These are phyloP conservation scores for Torymus tubicola DNA, from an alignment of 2,888 invertebrate species.

Conservation along the genomic window DNA sequence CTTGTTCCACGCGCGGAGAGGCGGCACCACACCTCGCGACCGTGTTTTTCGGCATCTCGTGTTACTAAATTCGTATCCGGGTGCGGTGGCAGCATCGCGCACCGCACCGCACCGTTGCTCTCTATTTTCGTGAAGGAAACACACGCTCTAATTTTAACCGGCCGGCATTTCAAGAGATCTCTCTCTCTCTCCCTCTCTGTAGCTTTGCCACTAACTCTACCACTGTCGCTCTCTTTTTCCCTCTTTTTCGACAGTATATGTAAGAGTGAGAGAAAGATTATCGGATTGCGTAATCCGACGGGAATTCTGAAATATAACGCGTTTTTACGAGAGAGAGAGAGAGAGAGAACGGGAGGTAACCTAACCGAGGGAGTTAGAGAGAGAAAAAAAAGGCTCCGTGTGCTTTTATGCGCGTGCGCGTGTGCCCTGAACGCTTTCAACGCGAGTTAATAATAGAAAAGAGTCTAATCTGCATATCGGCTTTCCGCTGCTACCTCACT, in stretches of 20 bases:
- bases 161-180: slow-evolving; percentile 64
- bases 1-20: too few relatives aligned
- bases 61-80: slow-evolving; percentile 68
- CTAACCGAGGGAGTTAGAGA: too few relatives aligned
- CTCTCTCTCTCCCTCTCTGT: slow-evolving; percentile 28
- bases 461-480: slow-evolving; percentile 35
- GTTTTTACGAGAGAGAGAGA: too few relatives aligned
- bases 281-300: background rate
- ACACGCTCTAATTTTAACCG: slow-evolving; percentile 73
- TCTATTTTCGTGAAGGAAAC: slow-evolving; percentile 74
- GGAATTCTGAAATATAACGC: background rate
- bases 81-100: slow-evolving; percentile 56
- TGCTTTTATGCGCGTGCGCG: slow-evolving; percentile 24
- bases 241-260: background rate
- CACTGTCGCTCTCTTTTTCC: background rate
- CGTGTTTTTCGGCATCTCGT: slow-evolving; percentile 41
- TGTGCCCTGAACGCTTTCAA: too few relatives aligned
- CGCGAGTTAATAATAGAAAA: slow-evolving; percentile 29
- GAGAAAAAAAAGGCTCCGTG: too few relatives aligned
- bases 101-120: slow-evolving; percentile 47
- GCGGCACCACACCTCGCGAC: too few relatives aligned
- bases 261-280: background rate
- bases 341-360: too few relatives aligned
- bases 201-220: background rate
- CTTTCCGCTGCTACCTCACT: slow-evolving; percentile 23